A percentile compares a stretch with the other conserved stretches of the same genome.
phyloP scores from a whole-genome alignment of 2,797 vertebrate genomes.

The Peromyscus melanophrys region DNA sequence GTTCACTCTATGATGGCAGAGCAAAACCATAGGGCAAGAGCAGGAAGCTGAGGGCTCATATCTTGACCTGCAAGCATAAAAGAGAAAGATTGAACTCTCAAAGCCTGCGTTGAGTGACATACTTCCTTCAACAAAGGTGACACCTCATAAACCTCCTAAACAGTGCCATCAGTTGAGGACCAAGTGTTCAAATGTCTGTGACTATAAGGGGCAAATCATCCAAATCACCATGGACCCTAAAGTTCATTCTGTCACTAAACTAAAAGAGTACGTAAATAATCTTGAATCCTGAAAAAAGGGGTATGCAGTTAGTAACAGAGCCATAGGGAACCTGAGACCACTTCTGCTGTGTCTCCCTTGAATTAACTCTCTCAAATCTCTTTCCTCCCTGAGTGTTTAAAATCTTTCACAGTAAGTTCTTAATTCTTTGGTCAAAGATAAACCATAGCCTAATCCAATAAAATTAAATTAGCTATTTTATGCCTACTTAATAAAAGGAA shows the following conservation, averaged over 20 bases:
- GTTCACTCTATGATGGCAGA: not conserved
- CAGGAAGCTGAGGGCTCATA: not conserved
- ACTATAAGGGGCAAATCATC: not conserved
- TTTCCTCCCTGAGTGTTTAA: slow-evolving; percentile 10
- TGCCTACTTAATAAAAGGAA: not conserved
- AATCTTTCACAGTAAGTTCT: slow-evolving; percentile 56
- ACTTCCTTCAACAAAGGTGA: not conserved
- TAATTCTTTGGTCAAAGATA: slow-evolving; percentile 7
- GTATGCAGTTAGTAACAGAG: not conserved
- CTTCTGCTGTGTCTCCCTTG: not conserved
- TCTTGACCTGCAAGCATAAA: not conserved
- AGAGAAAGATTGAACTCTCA: not conserved
- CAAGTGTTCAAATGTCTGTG: not conserved
- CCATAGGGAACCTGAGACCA: not conserved
- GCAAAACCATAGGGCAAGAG: not conserved
- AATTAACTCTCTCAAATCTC: not conserved
- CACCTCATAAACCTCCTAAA: not conserved
- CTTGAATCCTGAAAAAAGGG: not conserved
- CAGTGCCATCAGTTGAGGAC: not conserved
- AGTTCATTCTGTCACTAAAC: not conserved
- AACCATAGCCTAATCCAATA: slow-evolving; percentile 3
- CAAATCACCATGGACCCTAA: not conserved
- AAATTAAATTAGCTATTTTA: slow-evolving; percentile 11
- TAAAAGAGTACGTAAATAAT: not conserved
- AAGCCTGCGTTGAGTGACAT: not conserved